Evolutionary conservation across 2,113 vertebrate genomes (phyloP), one percentile per base, ranked within the genome.

Genomic region (Rhinoptilus africanus): DNA sequence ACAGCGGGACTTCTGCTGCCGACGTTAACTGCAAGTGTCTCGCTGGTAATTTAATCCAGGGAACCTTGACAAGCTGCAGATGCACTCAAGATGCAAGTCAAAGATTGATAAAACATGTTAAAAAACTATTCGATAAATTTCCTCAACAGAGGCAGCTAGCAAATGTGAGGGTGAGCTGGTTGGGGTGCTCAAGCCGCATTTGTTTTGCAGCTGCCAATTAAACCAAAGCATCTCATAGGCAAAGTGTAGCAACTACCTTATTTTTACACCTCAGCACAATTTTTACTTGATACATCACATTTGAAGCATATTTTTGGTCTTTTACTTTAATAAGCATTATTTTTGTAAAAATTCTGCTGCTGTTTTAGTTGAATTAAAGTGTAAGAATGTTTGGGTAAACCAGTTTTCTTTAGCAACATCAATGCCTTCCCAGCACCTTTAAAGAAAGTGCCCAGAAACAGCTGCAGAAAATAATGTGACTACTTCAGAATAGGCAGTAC

Each of bases 161-260:
- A 28, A 19, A 63, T 39, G 28, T 0, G 0, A 39, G 7, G 16
- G 22, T 32, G 56, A 67, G 24, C 24, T 2, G 27, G 34, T 32
- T 24, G 32, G 56, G 43, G 22, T 21, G 73, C 83, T 73, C 39
- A 35, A 77, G 21, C 64, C 9, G 4, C 16, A 4, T 30, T 77
- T 85, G 53, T 26, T 88, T 35, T 34, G 59, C 54, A 74, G 50
- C 34, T 79, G 34, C 30, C 76, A 62, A 45, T 85, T 9, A 34
- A 82, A 20, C 34, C 45, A 71, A 86, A 79, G 14, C 35, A 60
- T n/a, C 35, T 78, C 4, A 54, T 2, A 64, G 69, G 75, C 14
- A 78, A 64, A 78, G 30, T 19, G 24, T 16, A 75, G 45, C 32
- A 82, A 43, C 26, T 62, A 22, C 4, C 34, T 50, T 27, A 71